phyloP scores from a whole-genome alignment of 64 coral and sea anemone species.

The Porites lutea region DNA sequence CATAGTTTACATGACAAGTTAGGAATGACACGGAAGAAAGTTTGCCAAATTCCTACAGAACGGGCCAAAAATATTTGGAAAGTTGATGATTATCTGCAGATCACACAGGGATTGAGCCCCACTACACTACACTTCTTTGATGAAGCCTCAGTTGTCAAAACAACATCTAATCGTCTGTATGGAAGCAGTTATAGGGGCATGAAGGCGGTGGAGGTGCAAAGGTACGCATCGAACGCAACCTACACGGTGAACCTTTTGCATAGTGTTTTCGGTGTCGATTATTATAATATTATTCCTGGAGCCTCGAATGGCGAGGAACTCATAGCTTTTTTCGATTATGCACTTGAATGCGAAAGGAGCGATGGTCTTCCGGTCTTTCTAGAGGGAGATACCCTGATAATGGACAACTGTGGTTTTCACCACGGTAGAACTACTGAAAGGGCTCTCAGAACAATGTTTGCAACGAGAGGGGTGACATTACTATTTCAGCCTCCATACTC shows the following conservation, averaged over 20 bases:
- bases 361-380: no score
- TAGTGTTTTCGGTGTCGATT: no score
- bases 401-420: constrained; percentile 68
- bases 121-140: constrained; percentile 69
- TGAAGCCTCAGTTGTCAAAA: constrained; percentile 70
- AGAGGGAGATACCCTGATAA: no score
- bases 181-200: constrained; percentile 64
- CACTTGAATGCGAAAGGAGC: no score
- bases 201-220: constrained; percentile 69
- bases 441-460: constrained; percentile 32
- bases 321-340: no score
- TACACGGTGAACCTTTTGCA: constrained; percentile 69
- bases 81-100: constrained; percentile 68
- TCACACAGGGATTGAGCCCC: constrained; percentile 43
- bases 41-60: constrained; percentile 63
- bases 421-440: constrained; percentile 49
- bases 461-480: constrained; percentile 26
- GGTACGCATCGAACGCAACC: constrained; percentile 68
- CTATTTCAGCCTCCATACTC: constrained; percentile 63
- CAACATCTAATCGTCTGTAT: constrained; percentile 66
- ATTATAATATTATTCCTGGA: no score
- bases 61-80: constrained; percentile 50
- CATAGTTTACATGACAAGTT: constrained; percentile 59
- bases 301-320: no score
- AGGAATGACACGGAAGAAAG: constrained; percentile 68